Conservation (phyloP, 2,113 vertebrate species). For the Solenodon paradoxus region DNA sequence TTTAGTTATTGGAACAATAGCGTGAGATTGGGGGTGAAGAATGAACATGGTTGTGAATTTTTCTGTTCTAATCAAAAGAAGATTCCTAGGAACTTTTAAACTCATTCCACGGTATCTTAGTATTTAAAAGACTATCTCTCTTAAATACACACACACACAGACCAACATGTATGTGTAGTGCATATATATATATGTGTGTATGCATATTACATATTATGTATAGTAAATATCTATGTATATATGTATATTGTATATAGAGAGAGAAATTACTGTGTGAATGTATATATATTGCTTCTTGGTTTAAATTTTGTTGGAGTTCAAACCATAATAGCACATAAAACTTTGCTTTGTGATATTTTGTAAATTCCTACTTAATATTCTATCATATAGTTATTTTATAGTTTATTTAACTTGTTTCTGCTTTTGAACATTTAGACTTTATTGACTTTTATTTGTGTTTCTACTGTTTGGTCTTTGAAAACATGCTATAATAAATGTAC, state of each 20-base stretch:
- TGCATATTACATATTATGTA: background rate
- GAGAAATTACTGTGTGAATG: background rate
- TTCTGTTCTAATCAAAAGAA: slow-evolving; percentile 30
- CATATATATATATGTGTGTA: background rate
- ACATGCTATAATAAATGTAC: background rate
- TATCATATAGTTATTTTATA: background rate
- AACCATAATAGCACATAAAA: background rate
- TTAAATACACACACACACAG: background rate
- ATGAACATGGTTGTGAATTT: background rate
- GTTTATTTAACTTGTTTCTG: background rate
- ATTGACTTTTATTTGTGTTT: background rate
- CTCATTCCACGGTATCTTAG: background rate
- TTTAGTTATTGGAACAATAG: background rate
- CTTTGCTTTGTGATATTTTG: background rate
- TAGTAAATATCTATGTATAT: background rate
- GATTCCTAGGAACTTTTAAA: background rate
- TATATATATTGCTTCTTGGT: background rate
- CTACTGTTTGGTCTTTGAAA: background rate
- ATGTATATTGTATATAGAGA: no score
- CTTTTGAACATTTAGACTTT: background rate
- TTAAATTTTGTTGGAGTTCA: background rate
- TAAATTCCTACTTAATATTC: background rate
- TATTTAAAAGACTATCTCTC: background rate
- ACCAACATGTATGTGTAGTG: background rate
- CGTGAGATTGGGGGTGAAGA: background rate